phyloP scores from a whole-genome alignment of 2,888 invertebrate species.

The Bellardia bayeri region DNA sequence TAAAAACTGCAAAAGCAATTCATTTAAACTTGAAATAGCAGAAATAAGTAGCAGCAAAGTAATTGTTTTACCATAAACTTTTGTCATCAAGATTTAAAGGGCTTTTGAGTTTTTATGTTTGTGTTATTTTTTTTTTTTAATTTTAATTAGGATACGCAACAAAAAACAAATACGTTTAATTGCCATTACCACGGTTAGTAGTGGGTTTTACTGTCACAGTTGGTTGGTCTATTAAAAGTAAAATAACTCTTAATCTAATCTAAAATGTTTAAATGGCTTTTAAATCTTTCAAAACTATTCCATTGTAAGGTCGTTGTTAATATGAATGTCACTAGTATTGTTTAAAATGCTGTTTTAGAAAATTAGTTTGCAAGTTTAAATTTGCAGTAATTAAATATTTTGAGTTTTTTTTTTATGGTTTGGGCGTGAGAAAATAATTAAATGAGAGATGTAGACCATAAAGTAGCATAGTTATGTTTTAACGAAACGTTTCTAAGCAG shows the following conservation, averaged over 20 bases:
- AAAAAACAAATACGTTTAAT: not conserved
- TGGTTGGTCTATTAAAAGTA: not conserved
- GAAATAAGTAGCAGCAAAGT: not conserved
- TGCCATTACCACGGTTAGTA: constrained; percentile 3
- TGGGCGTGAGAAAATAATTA: not conserved
- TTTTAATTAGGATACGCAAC: not conserved
- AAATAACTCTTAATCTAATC: not conserved
- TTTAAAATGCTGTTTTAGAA: not conserved
- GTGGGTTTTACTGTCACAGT: not conserved
- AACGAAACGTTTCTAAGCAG: no score
- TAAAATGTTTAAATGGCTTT: not conserved
- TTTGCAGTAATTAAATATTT: not conserved
- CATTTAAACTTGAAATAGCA: constrained; percentile 30
- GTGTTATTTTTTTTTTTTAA: no score
- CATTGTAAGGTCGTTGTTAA: not conserved
- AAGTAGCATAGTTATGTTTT: no score
- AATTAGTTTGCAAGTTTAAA: not conserved
- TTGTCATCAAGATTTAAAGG: constrained; percentile 7
- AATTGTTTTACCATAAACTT: constrained; percentile 16
- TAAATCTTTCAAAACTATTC: not conserved
- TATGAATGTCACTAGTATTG: not conserved
- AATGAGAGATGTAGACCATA: not conserved
- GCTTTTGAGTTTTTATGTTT: not conserved
- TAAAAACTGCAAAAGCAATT: constrained; percentile 11
- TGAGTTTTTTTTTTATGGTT: not conserved